These are phyloP conservation scores for Drosophila carrolli DNA, from an alignment of 1,140 invertebrate species.

Conservation along the genomic window DNA sequence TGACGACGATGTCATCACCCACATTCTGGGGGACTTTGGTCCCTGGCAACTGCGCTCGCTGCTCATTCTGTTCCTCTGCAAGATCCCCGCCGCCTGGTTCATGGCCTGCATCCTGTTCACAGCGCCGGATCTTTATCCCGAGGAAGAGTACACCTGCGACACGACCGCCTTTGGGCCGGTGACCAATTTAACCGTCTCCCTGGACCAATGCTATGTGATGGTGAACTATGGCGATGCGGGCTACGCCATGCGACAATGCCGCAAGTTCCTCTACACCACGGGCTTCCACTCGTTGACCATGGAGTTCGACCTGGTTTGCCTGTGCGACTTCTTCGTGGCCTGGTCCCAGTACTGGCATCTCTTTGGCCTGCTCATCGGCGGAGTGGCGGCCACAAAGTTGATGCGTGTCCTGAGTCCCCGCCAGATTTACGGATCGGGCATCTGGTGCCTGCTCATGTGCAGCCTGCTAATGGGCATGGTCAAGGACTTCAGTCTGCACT, in stretches of 20 bases:
- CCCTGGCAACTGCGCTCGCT: conserved; percentile 83
- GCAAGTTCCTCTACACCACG: conserved; percentile 59
- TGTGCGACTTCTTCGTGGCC: conserved; percentile 84
- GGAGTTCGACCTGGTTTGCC: conserved; percentile 84
- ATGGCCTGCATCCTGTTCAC: conserved; percentile 84
- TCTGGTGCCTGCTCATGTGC: conserved; percentile 69
- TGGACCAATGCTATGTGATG: conserved; percentile 71
- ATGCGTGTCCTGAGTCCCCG: conserved; percentile 83
- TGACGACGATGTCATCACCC: conserved; percentile 61
- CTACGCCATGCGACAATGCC: conserved; percentile 63
- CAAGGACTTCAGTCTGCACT: conserved; percentile 80
- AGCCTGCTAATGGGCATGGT: conserved; percentile 77
- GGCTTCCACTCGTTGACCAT: conserved; percentile 77
- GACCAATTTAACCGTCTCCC: conserved; percentile 48
- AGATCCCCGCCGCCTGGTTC: conserved; percentile 85
- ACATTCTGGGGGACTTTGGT: conserved; percentile 81
- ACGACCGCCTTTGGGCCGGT: conserved; percentile 17
- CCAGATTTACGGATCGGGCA: conserved; percentile 74
- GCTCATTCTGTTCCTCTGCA: conserved; percentile 81
- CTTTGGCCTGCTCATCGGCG: conserved; percentile 83
- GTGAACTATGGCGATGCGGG: conserved; percentile 50
- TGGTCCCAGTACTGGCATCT: conserved; percentile 85
- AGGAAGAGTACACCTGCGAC: conserved; percentile 66
- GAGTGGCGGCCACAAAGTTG: conserved; percentile 79
- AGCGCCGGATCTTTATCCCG: conserved; percentile 72